These are phyloP conservation scores for Phycodurus eques DNA, from an alignment of 2,113 vertebrate genomes.

Conservation along the genomic window DNA sequence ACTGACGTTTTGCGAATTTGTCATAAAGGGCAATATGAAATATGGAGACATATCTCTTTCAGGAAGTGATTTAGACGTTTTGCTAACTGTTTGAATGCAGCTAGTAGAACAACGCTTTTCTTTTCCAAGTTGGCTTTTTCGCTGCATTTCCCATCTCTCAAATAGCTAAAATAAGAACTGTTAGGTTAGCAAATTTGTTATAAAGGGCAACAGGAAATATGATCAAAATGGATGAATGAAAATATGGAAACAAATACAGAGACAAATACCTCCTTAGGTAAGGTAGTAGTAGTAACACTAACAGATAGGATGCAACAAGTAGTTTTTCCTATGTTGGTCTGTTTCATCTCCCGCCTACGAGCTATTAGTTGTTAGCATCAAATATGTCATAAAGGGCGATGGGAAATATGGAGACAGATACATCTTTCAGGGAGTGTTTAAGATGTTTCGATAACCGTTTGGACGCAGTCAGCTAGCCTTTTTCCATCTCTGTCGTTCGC, in stretches of 20 bases:
- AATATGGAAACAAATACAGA: background rate
- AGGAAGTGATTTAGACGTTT: background rate
- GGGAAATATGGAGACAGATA: slow-evolving; percentile 34
- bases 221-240: background rate
- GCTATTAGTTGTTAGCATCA: background rate
- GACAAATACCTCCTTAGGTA: too few relatives aligned
- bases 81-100: background rate
- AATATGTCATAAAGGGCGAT: background rate
- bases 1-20: background rate
- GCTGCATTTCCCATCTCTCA: background rate
- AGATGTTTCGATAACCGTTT: background rate
- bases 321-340: background rate
- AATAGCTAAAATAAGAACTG: background rate
- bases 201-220: too few relatives aligned
- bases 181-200: too few relatives aligned
- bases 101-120: background rate
- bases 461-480: slow-evolving; percentile 12
- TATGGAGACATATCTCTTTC: background rate
- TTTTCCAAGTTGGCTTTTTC: background rate
- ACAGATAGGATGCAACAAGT: background rate
- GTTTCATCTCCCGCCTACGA: background rate
- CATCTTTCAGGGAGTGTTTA: slow-evolving; percentile 22
- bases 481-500: slow-evolving; percentile 54
- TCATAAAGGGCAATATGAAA: background rate
- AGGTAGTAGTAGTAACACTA: background rate